phyloP scores from a whole-genome alignment of 2,888 invertebrate genomes.

The Drosophila sordidula region DNA sequence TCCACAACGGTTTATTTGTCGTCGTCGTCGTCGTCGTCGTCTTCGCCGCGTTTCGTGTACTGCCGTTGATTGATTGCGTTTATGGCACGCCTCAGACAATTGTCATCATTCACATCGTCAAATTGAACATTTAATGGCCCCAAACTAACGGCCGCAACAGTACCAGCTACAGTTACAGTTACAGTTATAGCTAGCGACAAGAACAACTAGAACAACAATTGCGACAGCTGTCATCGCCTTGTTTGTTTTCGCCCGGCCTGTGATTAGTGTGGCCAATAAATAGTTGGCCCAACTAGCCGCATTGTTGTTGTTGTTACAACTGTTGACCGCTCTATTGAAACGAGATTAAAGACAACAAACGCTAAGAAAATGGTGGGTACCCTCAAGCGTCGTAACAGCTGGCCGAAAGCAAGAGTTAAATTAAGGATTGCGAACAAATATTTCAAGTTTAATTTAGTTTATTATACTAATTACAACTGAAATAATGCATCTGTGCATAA shows the following conservation, averaged over 20 bases:
- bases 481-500: too few relatives aligned
- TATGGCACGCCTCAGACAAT: slow-evolving; percentile 51
- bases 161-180: slow-evolving; percentile 34
- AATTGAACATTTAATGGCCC: slow-evolving; percentile 65
- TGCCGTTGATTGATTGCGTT: slow-evolving; percentile 69
- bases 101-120: slow-evolving; percentile 53
- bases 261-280: slow-evolving; percentile 46
- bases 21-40: too few relatives aligned
- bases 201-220: slow-evolving; percentile 19
- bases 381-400: slow-evolving; percentile 2
- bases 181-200: slow-evolving; percentile 16
- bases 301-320: slow-evolving; percentile 14
- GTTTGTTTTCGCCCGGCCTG: slow-evolving; percentile 46
- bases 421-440: background rate
- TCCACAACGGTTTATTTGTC: slow-evolving; percentile 15
- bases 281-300: slow-evolving; percentile 33
- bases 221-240: slow-evolving; percentile 52
- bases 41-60: slow-evolving; percentile 23
- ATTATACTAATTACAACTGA: too few relatives aligned
- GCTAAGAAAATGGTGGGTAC: slow-evolving; percentile 45
- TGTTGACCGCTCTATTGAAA: slow-evolving; percentile 31
- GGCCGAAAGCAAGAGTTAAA: background rate
- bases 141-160: slow-evolving; percentile 43
- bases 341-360: slow-evolving; percentile 18
- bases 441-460: background rate